phyloP scores from a whole-genome alignment of 2,113 vertebrate genomes.

The Coptodon bakossiorum region DNA sequence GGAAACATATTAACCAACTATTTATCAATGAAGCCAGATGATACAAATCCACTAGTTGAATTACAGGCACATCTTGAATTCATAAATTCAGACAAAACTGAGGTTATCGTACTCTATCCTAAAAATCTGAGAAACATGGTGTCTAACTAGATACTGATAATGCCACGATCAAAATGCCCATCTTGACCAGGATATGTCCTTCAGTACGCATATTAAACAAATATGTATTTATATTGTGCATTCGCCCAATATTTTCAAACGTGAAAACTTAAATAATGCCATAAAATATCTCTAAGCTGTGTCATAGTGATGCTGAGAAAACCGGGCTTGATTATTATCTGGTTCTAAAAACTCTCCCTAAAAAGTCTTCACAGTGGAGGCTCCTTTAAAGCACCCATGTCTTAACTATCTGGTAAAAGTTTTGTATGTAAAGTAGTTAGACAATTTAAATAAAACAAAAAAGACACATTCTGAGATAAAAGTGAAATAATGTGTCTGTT shows the following conservation, averaged over 20 bases:
- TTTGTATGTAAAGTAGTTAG: not conserved
- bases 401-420: not conserved
- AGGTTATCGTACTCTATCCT: no score
- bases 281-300: not conserved
- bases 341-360: not conserved
- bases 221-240: not conserved
- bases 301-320: not conserved
- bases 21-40: accelerated
- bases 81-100: not conserved
- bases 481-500: not conserved
- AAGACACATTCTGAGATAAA: not conserved
- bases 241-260: accelerated
- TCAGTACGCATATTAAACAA: not conserved
- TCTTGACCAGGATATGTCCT: not conserved
- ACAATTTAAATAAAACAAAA: accelerated
- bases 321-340: not conserved
- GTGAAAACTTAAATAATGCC: not conserved
- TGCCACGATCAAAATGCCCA: not conserved
- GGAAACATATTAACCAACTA: not conserved
- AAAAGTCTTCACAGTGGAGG: not conserved
- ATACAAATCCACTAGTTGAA: not conserved
- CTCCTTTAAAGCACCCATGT: not conserved
- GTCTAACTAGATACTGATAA: not conserved
- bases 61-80: not conserved
- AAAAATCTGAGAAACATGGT: not conserved